Evolutionary conservation across 2,888 invertebrate species (phyloP), one percentile per base, ranked within the genome.

Genomic region (Prosapia bicincta): DNA sequence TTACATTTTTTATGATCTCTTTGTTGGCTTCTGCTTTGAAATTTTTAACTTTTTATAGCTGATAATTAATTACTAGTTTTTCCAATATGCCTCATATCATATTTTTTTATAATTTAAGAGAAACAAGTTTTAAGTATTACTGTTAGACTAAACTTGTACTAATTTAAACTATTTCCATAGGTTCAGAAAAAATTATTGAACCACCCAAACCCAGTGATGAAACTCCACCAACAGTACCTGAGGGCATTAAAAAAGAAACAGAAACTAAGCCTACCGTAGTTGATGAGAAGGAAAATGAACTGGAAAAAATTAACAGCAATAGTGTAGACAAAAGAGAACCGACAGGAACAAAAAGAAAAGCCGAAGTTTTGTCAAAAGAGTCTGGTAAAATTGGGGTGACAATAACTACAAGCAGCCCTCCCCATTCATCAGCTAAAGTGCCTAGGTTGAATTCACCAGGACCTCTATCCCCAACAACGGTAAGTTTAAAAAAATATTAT

Each of bases 301-400:
- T 77, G 25, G 77, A 78, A 28, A 69, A 77, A 43, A 69, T 74
- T 71, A 71, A 71, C 13, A 71, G 71, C 65, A 75, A 69, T 10
- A 74, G 72, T 20, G 75, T 32, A 32, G 74, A 78, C 20, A 72
- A 71, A 26, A 69, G 69, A 71, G 77, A 74, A 43, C 28, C 71
- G 68, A 26, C 69, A 6, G 77, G 76, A 75, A 91, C 93, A 67
- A 95, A 96, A 84, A 89, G 95, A 82, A 95, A 95, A 85, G 95
- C 94, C 0, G 95, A 95, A 83, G 95, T 95, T 5, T 87, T 95
- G 67, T 92, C 92, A 65, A 92, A 93, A 81, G 95, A 95, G 84
- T 94, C 94, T 1, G 95, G 95, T 5, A 95, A 95, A 86, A 95
- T 95, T 81, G 96, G 96, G 69, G 95, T 96, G 70, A 95, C 95